Conservation (phyloP, 2,797 vertebrate genomes). For the Natrix natrix region DNA sequence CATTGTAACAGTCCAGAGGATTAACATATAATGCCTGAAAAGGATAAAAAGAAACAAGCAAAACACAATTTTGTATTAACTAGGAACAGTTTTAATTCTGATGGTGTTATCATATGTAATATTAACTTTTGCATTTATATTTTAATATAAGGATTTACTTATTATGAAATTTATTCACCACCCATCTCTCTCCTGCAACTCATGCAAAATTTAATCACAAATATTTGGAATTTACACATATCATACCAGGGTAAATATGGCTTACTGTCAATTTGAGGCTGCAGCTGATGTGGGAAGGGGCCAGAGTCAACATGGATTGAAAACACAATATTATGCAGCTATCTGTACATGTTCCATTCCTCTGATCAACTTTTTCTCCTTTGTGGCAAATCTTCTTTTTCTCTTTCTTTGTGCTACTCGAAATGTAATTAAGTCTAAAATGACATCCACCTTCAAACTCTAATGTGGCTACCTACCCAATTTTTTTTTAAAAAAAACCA, state of each 20-base stretch:
- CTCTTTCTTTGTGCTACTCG: not conserved
- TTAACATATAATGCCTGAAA: slow-evolving; percentile 89
- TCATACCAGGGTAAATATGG: not conserved
- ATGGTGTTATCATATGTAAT: not conserved
- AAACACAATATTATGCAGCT: not conserved
- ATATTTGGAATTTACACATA: not conserved
- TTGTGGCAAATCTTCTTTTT: not conserved
- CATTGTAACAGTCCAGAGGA: slow-evolving; percentile 86
- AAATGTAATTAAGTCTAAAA: not conserved
- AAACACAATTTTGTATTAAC: not conserved
- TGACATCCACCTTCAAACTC: not conserved
- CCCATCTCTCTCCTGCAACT: not conserved
- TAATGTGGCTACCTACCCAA: not conserved
- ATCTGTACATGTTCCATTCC: no score
- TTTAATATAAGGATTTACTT: not conserved
- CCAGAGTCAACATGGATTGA: not conserved
- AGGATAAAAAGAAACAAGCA: not conserved
- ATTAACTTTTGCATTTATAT: not conserved
- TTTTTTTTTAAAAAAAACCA: not conserved
- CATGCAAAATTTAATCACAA: not conserved
- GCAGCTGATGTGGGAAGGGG: not conserved
- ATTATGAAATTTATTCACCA: not conserved
- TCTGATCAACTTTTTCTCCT: not conserved
- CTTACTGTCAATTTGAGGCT: not conserved
- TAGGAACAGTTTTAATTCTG: slow-evolving; percentile 22